A percentile compares a stretch with the other conserved stretches of the same genome.
phyloP scores from a whole-genome alignment of 2,113 vertebrate genomes.

The Gila orcuttii region DNA sequence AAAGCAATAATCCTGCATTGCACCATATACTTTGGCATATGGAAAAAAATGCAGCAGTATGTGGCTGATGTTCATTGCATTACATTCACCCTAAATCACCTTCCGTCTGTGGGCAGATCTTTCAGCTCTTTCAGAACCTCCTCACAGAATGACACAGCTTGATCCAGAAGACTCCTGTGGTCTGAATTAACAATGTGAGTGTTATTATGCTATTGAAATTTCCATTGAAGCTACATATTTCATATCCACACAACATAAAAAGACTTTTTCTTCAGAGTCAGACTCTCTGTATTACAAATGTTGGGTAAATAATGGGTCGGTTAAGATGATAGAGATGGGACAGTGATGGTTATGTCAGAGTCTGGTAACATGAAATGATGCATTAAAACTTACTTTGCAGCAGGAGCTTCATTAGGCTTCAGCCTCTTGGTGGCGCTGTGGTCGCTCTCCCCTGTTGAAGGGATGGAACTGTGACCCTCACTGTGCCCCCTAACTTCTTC shows the following conservation, averaged over 20 bases:
- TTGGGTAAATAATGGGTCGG: neutral
- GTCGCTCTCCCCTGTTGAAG: constrained; percentile 71
- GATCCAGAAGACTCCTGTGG: constrained; percentile 56
- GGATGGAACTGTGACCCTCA: constrained; percentile 65
- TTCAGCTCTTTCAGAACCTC: constrained; percentile 1
- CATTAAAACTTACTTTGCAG: constrained; percentile 52
- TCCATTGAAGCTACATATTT: neutral
- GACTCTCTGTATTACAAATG: neutral
- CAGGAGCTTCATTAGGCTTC: constrained; percentile 70
- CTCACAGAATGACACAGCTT: constrained; percentile 74
- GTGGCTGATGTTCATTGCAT: neutral
- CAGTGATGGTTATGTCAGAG: neutral
- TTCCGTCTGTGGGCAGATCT: neutral
- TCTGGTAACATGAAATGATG: neutral
- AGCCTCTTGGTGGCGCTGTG: constrained; percentile 81
- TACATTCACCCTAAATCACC: neutral
- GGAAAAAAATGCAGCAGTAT: constrained; percentile 3
- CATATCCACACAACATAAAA: neutral
- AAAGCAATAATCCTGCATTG: constrained; percentile 18
- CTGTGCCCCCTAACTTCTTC: constrained; percentile 63
- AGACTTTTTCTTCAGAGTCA: neutral
- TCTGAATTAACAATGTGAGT: constrained; percentile 47
- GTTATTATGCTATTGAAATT: neutral
- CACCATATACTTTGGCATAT: neutral
- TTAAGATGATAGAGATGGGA: neutral